Evolutionary conservation across 2,113 vertebrate species (phyloP).

Genomic region (Tachuris rubrigastra): DNA sequence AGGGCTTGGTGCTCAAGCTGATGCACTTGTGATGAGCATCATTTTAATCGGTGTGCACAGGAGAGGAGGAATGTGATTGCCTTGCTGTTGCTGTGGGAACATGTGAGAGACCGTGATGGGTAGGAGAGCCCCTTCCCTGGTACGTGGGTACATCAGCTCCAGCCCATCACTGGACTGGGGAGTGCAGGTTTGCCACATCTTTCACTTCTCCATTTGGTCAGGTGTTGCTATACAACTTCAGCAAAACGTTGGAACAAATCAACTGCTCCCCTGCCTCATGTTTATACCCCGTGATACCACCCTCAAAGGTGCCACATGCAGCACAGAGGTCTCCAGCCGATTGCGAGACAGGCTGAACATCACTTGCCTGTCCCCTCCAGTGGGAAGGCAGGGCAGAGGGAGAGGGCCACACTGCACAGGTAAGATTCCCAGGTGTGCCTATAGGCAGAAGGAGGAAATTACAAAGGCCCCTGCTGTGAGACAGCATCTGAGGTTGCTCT

Average conservation of each 20-base stretch:
- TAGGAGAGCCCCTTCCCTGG: neutral
- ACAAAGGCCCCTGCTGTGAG: neutral
- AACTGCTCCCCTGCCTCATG: neutral
- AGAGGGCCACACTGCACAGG: fast-evolving
- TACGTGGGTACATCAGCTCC: fast-evolving
- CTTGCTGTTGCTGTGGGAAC: slow-evolving; percentile 8
- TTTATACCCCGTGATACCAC: fast-evolving
- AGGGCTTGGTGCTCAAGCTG: neutral
- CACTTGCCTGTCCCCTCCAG: fast-evolving
- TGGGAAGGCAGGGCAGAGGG: neutral
- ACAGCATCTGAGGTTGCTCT: neutral
- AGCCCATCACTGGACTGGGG: fast-evolving
- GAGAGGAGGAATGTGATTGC: neutral
- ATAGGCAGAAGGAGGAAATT: neutral
- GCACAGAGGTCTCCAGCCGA: neutral
- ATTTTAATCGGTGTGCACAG: neutral
- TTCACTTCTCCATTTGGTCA: neutral
- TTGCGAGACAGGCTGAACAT: neutral
- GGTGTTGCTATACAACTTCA: neutral
- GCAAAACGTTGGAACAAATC: neutral
- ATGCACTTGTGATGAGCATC: neutral
- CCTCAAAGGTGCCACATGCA: fast-evolving
- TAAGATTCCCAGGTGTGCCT: neutral
- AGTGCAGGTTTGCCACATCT: neutral
- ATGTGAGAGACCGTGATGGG: neutral